These are phyloP conservation scores for Proteles cristata DNA, from an alignment of 2,113 vertebrate species.

Conservation along the genomic window DNA sequence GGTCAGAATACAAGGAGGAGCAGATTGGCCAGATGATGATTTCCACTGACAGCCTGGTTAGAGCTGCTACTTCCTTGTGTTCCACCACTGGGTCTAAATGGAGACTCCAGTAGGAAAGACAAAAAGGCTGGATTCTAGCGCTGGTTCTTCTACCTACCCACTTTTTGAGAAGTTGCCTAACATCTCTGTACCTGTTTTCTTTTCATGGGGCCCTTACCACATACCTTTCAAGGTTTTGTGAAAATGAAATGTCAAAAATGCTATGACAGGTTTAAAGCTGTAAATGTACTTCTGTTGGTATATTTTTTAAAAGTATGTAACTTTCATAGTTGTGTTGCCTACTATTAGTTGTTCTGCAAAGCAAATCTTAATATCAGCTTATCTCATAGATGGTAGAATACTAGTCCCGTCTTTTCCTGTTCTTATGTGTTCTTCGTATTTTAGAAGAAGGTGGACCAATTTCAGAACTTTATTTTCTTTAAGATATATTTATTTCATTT, in stretches of 20 bases:
- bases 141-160: background rate
- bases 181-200: background rate
- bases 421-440: background rate
- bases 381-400: background rate
- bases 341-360: background rate
- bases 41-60: background rate
- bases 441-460: background rate
- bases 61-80: background rate
- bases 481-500: constrained; percentile 18
- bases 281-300: background rate
- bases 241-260: background rate
- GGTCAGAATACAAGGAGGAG: background rate
- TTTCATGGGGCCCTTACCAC: background rate
- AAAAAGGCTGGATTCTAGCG: background rate
- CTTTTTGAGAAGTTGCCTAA: background rate
- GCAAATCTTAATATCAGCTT: background rate
- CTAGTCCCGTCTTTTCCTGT: background rate
- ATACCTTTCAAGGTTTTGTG: background rate
- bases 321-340: background rate
- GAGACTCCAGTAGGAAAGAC: background rate
- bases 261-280: background rate
- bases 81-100: background rate
- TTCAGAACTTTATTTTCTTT: constrained; percentile 4
- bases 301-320: background rate
- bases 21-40: background rate